Conservation (phyloP, 2,888 invertebrate species). For the Drosophila neonasuta region DNA sequence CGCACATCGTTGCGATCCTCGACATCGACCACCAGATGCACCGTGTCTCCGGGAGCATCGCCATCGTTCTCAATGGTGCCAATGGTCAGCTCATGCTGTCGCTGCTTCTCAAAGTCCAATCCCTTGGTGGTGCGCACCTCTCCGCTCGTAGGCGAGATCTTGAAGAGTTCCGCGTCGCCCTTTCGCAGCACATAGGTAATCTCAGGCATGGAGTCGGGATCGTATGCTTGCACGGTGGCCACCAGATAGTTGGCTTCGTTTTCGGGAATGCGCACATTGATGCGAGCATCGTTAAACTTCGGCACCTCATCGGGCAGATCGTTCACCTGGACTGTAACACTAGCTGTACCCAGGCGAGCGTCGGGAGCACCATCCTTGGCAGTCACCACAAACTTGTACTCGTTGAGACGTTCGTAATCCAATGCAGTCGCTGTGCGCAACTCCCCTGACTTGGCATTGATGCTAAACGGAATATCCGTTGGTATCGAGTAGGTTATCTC, state of each 20-base stretch:
- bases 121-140: slow-evolving; percentile 89
- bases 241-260: slow-evolving; percentile 91
- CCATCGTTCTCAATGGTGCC: slow-evolving; percentile 92
- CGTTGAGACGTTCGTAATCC: slow-evolving; percentile 92
- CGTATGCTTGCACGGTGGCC: slow-evolving; percentile 91
- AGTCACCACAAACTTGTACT: slow-evolving; percentile 90
- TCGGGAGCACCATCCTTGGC: slow-evolving; percentile 94
- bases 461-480: slow-evolving; percentile 88
- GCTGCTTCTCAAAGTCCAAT: slow-evolving; percentile 90
- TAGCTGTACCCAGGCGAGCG: slow-evolving; percentile 92
- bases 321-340: slow-evolving; percentile 90
- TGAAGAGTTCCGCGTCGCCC: slow-evolving; percentile 91
- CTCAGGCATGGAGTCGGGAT: slow-evolving; percentile 90
- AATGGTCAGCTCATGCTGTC: slow-evolving; percentile 88
- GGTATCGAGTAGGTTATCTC: slow-evolving; percentile 91
- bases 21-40: slow-evolving; percentile 83
- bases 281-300: slow-evolving; percentile 87
- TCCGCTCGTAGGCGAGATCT: slow-evolving; percentile 91
- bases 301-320: slow-evolving; percentile 92
- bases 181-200: slow-evolving; percentile 93
- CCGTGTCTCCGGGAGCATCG: slow-evolving; percentile 87
- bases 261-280: slow-evolving; percentile 92
- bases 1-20: slow-evolving; percentile 94
- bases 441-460: slow-evolving; percentile 90
- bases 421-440: slow-evolving; percentile 87